Evolutionary conservation across 2,797 vertebrate genomes (phyloP).

Genomic region (Glossophaga mutica): DNA sequence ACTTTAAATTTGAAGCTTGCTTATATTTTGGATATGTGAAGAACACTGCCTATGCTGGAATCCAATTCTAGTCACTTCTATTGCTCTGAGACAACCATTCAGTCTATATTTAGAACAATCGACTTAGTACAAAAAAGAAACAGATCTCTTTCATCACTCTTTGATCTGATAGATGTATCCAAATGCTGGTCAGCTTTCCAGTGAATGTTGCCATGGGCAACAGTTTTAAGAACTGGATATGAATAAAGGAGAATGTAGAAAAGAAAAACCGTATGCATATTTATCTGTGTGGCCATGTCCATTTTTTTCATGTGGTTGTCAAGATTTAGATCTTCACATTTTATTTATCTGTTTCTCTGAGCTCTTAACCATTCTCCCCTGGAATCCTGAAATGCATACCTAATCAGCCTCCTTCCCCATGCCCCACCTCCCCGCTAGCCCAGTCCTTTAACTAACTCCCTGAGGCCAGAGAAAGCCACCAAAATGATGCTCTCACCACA

Average conservation of each 20-base stretch:
- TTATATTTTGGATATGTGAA: background rate
- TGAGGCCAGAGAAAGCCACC: background rate
- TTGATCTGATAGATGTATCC: slow-evolving; percentile 49
- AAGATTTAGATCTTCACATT: slow-evolving; percentile 32
- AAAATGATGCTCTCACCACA: background rate
- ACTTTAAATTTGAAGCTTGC: background rate
- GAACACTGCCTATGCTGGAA: background rate
- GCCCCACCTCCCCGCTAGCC: background rate
- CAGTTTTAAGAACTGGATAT: slow-evolving; percentile 45
- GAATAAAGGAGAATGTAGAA: slow-evolving; percentile 53
- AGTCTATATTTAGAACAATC: slow-evolving; percentile 53
- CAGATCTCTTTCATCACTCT: slow-evolving; percentile 36
- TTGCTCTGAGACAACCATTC: background rate
- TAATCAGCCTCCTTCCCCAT: background rate
- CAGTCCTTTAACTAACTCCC: background rate
- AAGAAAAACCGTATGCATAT: slow-evolving; percentile 20
- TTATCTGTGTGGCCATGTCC: background rate
- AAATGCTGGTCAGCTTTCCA: slow-evolving; percentile 40
- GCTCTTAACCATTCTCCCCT: background rate
- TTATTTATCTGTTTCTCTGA: slow-evolving; percentile 10
- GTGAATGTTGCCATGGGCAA: slow-evolving; percentile 61
- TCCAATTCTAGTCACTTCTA: slow-evolving; percentile 14
- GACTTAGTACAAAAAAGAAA: slow-evolving; percentile 16
- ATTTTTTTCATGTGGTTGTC: background rate
- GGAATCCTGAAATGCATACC: background rate